Base-by-base conservation (phyloP, 2,888 invertebrate genomes). In the Stenolophus ochropezus region DNA sequence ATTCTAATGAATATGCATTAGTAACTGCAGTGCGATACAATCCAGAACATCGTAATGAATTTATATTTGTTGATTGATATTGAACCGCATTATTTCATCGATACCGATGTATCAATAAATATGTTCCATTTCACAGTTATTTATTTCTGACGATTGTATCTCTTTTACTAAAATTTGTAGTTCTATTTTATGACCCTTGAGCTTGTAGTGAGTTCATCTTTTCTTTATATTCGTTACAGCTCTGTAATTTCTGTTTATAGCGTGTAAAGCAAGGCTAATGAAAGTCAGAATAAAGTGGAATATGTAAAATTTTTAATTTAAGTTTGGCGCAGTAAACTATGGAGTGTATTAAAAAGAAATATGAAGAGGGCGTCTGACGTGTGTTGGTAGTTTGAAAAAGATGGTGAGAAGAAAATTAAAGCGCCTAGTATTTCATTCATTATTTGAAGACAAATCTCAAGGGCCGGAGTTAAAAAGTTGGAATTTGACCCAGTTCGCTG, bases 391-490 rank as follows among this genome's bases (percentile, higher is more conserved):
- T 61, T 61, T 21, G 25, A 25, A 25, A 61, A 61, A 61, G 61
- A 61, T 61, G 61, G 25, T 25, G 61, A 25, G 25, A 61, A 61
- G 61, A 61, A 61, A 61, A 61, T 61, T 61, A 61, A 61, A 61
- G 25, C 14, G 61, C n/a, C 61, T 61, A 61, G 61, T 61, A 61
- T 61, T 61, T 61, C 61, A 61, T 61, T 61, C 61, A 61, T 61
- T 61, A 61, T 61, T 61, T 61, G 61, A 61, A 61, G 61, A 61
- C 21, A 61, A 61, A 61, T 61, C 61, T 61, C 61, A 61, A 61
- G 61, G 61, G 61, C 61, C 25, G 23, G 14, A 61, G 61, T 61
- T 61, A 61, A 61, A 61, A 61, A 27, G 61, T 61, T 61, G n/a
- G 25, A 61, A 61, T 61, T 61, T 61, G 61, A 61, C 61, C 61